Conservation (phyloP, 2,888 invertebrate genomes). For the Toxonevra muliebris region DNA sequence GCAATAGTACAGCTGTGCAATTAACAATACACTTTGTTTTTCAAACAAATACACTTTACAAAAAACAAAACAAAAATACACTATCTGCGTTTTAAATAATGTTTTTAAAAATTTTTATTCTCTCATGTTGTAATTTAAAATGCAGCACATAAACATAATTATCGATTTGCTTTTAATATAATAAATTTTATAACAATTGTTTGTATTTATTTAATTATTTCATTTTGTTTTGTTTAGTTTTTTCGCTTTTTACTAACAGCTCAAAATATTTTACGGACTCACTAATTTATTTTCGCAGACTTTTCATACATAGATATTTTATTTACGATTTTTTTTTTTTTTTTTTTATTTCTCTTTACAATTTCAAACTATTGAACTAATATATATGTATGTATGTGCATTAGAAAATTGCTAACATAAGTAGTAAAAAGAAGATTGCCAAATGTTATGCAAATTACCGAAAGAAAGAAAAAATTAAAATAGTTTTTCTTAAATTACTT, state of each 20-base stretch:
- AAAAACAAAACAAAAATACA: not conserved
- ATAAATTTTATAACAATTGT: slow-evolving; percentile 58
- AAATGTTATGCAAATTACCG: too few relatives aligned
- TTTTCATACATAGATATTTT: slow-evolving; percentile 7
- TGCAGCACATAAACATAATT: slow-evolving; percentile 30
- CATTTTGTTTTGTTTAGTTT: slow-evolving; percentile 13
- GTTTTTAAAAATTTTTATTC: slow-evolving; percentile 17
- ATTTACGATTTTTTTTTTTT: slow-evolving; percentile 4
- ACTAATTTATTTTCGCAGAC: slow-evolving; percentile 7
- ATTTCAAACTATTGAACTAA: slow-evolving; percentile 21
- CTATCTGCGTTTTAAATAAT: slow-evolving; percentile 2
- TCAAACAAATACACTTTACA: too few relatives aligned
- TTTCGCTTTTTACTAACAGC: slow-evolving; percentile 10
- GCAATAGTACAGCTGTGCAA: too few relatives aligned
- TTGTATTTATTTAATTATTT: slow-evolving; percentile 45
- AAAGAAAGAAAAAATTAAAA: too few relatives aligned
- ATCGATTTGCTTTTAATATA: slow-evolving; percentile 37
- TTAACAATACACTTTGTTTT: too few relatives aligned
- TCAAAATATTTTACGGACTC: slow-evolving; percentile 7
- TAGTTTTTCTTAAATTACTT: too few relatives aligned
- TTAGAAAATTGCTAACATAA: too few relatives aligned
- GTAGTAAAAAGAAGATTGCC: too few relatives aligned
- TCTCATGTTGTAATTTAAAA: slow-evolving; percentile 26
- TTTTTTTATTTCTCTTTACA: slow-evolving; percentile 12
- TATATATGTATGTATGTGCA: too few relatives aligned